phyloP scores from a whole-genome alignment of 2,888 invertebrate species.

The Campoplex nolae region DNA sequence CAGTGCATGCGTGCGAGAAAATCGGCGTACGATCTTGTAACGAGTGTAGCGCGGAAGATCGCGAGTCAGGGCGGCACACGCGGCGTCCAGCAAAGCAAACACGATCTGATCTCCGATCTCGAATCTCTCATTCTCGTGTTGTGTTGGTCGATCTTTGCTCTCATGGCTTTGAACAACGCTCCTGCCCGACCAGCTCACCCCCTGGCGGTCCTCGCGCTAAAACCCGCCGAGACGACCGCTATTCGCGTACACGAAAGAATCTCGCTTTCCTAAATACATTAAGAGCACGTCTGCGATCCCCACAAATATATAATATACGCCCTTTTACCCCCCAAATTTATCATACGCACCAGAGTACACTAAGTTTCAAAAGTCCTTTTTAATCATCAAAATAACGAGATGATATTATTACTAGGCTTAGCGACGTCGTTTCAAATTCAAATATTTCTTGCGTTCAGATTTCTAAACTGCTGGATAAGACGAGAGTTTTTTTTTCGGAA shows the following conservation, averaged over 20 bases:
- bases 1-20: slow-evolving; percentile 64
- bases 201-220: slow-evolving; percentile 55
- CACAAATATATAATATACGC: not conserved
- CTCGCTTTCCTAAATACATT: slow-evolving; percentile 9
- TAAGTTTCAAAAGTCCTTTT: not conserved
- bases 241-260: slow-evolving; percentile 15
- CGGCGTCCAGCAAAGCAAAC: slow-evolving; percentile 77
- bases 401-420: not conserved
- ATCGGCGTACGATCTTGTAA: slow-evolving; percentile 69
- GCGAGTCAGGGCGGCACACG: slow-evolving; percentile 63
- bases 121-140: slow-evolving; percentile 59
- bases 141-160: slow-evolving; percentile 54
- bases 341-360: not conserved
- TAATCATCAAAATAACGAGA: not conserved
- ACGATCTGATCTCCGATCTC: slow-evolving; percentile 75
- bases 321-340: not conserved
- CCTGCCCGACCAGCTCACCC: slow-evolving; percentile 37
- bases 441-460: not conserved
- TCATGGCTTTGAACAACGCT: slow-evolving; percentile 53
- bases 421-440: not conserved
- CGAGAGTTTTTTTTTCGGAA: not conserved
- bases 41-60: slow-evolving; percentile 61
- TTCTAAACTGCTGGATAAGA: not conserved
- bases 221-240: slow-evolving; percentile 45
- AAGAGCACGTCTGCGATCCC: slow-evolving; percentile 7